A percentile compares a stretch with the other conserved stretches of the same genome.
Evolutionary conservation across 2,113 vertebrate genomes (phyloP).

Genomic region (Catagonus wagneri): DNA sequence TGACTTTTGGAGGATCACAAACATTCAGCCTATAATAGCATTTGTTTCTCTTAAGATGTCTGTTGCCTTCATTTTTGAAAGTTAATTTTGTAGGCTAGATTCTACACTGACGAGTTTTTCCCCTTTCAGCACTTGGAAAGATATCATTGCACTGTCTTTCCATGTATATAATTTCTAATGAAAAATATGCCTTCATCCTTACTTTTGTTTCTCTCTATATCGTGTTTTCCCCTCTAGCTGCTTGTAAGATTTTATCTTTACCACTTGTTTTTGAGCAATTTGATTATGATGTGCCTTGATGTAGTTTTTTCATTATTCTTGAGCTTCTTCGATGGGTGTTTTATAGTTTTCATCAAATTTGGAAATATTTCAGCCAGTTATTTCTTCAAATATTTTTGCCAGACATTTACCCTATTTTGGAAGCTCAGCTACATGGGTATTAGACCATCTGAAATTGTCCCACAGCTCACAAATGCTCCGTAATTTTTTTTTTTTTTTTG

Average conservation of each 20-base stretch:
- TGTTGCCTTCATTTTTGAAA: conserved; percentile 2
- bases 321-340: background rate
- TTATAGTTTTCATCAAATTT: background rate
- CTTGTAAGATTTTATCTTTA: background rate
- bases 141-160: background rate
- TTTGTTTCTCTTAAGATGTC: background rate
- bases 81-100: background rate
- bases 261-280: background rate
- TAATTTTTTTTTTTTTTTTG: background rate
- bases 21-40: too few relatives aligned
- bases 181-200: conserved; percentile 10
- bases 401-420: background rate
- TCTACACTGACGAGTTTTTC: background rate
- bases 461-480: background rate
- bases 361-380: background rate
- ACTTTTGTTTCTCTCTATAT: background rate
- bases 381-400: background rate
- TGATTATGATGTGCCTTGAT: background rate
- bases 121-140: background rate
- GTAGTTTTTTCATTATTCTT: conserved; percentile 1
- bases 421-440: background rate
- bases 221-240: background rate
- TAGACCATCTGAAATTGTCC: background rate
- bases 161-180: background rate
- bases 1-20: too few relatives aligned